These are phyloP conservation scores for Brachyhypopomus occidentalis DNA, from an alignment of 2,113 vertebrate species.

Conservation along the genomic window DNA sequence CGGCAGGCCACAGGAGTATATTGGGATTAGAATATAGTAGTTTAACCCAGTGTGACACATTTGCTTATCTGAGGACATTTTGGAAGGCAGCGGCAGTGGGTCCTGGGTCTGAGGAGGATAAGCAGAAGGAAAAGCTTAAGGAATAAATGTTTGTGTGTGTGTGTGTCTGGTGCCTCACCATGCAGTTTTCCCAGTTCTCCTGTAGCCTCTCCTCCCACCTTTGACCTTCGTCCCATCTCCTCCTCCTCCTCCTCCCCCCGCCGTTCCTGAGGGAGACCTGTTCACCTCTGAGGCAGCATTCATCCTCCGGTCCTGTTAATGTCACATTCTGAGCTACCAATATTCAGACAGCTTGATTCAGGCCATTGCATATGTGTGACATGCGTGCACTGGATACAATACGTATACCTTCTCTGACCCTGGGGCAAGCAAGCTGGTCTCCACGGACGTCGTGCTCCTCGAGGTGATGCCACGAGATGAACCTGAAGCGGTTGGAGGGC, in stretches of 20 bases:
- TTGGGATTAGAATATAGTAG: no score
- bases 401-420: conserved; percentile 86
- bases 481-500: conserved; percentile 85
- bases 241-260: conserved; percentile 69
- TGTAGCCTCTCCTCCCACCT: conserved; percentile 84
- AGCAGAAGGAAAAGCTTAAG: background rate
- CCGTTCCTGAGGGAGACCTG: conserved; percentile 69
- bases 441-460: conserved; percentile 82
- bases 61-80: no score
- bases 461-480: conserved; percentile 82
- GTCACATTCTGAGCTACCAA: background rate
- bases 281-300: conserved; percentile 69
- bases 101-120: background rate
- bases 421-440: conserved; percentile 86
- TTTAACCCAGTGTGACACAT: no score
- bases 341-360: background rate
- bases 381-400: background rate
- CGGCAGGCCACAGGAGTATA: no score
- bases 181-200: conserved; percentile 94
- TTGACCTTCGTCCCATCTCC: conserved; percentile 69
- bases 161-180: conserved; percentile 67
- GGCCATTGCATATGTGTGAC: background rate
- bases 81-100: no score
- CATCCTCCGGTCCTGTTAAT: conserved; percentile 81
- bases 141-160: background rate